phyloP scores from a whole-genome alignment of 2,113 vertebrate genomes.

The Mirza zaza region DNA sequence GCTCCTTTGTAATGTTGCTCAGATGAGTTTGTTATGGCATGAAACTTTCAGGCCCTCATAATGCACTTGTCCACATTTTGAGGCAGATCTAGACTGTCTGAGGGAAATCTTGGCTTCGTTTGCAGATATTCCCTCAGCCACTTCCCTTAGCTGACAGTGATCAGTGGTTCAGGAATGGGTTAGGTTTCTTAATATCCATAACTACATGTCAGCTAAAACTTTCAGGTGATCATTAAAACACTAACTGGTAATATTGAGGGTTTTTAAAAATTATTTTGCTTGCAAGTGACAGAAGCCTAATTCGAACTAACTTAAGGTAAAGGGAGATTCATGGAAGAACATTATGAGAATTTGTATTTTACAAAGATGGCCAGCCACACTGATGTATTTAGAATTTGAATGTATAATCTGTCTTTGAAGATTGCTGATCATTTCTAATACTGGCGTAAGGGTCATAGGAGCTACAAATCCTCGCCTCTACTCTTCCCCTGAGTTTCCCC shows the following conservation, averaged over 20 bases:
- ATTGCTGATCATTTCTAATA: constrained; percentile 13
- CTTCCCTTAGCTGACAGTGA: not conserved
- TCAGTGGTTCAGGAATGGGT: not conserved
- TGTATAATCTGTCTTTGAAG: constrained; percentile 26
- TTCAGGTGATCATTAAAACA: not conserved
- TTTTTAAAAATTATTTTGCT: not conserved
- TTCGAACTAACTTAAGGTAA: not conserved
- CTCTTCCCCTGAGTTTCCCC: not conserved
- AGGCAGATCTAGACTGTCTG: not conserved
- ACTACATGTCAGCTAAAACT: not conserved
- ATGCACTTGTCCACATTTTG: not conserved
- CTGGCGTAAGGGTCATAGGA: not conserved
- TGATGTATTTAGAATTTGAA: not conserved
- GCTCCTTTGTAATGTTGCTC: not conserved
- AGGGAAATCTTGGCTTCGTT: not conserved
- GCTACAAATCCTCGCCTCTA: not conserved
- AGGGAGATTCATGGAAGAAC: not conserved
- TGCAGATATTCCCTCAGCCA: not conserved
- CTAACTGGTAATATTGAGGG: not conserved
- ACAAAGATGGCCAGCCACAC: not conserved
- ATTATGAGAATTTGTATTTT: not conserved
- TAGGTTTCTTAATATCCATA: not conserved
- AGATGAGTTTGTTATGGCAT: not conserved
- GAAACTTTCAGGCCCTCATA: not conserved
- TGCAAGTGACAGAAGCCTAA: not conserved